Conservation (phyloP, 1,140 invertebrate genomes). For the Brachionus asplanchnoidis region DNA sequence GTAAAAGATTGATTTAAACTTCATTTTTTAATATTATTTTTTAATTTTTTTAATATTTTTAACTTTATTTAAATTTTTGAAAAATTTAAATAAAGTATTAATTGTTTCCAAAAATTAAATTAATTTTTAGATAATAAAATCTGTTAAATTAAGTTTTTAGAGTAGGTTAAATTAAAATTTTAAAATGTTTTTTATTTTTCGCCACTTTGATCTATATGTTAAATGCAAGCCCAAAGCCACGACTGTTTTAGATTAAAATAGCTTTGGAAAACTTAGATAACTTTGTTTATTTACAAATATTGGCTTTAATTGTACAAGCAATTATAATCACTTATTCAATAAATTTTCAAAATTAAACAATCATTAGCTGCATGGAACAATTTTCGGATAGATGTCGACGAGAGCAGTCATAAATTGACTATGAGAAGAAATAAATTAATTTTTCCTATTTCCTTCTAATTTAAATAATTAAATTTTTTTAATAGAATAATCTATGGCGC, state of each 20-base stretch:
- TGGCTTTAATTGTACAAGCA: background rate
- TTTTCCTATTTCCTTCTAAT: constrained; percentile 13
- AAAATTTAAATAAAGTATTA: no score
- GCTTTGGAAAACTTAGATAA: background rate
- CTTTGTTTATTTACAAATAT: background rate
- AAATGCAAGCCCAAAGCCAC: background rate
- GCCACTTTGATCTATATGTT: no score
- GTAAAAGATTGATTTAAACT: no score
- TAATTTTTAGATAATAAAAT: no score
- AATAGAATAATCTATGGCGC: background rate
- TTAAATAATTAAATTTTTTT: constrained; percentile 10
- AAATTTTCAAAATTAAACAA: background rate
- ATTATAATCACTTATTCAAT: constrained; percentile 17
- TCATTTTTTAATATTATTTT: no score
- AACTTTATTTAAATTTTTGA: no score
- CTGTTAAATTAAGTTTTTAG: no score
- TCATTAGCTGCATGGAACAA: background rate
- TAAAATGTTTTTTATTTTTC: no score
- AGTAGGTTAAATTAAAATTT: no score
- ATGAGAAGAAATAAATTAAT: background rate
- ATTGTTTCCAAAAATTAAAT: no score
- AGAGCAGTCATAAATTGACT: background rate
- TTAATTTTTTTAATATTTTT: no score
- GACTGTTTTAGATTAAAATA: background rate
- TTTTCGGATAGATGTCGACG: background rate